Base-by-base conservation (phyloP, 2,113 vertebrate species). In the Mormyrus iriodes region DNA sequence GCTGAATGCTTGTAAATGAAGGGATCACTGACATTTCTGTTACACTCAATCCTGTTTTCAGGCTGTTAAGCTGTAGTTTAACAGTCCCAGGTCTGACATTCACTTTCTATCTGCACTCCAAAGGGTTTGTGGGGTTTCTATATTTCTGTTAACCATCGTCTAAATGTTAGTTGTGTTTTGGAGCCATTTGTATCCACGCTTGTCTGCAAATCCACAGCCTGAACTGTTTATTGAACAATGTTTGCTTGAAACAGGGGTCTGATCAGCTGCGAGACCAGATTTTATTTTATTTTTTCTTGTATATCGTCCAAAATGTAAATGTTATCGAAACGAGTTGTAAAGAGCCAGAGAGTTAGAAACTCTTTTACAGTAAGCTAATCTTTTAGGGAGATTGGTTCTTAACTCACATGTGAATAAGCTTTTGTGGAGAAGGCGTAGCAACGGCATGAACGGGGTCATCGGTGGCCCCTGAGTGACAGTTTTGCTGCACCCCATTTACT, bases 61-160 rank as follows among this genome's bases (percentile, higher is more conserved):
- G 79, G 39, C 35, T 83, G 79, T 83, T 39, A 83, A 84, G 82
- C 83, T 85, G 83, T 85, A 51, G 51, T 31, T 31, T n/a, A 46
- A 49, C 0, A 24, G 48, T 42, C 15, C 31, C 4, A 44, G 17
- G 76, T 85, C 35, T 31, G 27, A 76, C 31, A 76, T 39, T 35
- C 35, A 35, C 1, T 19, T 35, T 76, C 27, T 76, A 35, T n/a
- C 35, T 42, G 17, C 73, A 79, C 73, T 79, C 73, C 15, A 79
- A 76, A 31, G 35, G 35, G 15, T 79, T 82, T 19, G 31, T 51
- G 83, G 46, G 4, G 24, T 85, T 51, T 49, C 19, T 46, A 48
- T 44, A 84, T 44, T 84, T n/a, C 24, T 44, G 19, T 24, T 35
- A 46, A 48, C 82, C 46, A 1, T 27, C 15, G 73, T 79, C 31